Percentiles rank a stretch among this genome's conserved stretches.
Conservation (phyloP, 2,113 vertebrate genomes). For the Laticauda colubrina region DNA sequence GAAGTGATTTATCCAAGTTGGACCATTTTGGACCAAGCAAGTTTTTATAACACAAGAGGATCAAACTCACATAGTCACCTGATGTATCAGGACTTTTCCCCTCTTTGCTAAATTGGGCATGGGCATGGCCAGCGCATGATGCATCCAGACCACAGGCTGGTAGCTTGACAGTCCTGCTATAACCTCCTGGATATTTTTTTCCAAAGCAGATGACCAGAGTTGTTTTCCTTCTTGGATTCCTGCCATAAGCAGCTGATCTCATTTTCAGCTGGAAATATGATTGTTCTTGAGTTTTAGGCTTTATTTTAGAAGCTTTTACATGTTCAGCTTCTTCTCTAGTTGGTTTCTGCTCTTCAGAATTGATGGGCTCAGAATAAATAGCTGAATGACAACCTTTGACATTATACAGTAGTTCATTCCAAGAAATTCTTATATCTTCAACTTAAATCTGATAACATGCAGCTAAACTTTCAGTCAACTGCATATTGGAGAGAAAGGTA, state of each 20-base stretch:
- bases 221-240: slow-evolving; percentile 1
- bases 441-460: background rate
- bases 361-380: background rate
- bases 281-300: background rate
- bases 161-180: too few relatives aligned
- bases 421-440: background rate
- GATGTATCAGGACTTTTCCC: too few relatives aligned
- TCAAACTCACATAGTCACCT: too few relatives aligned
- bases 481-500: background rate
- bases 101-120: too few relatives aligned
- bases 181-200: background rate
- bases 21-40: background rate
- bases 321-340: background rate
- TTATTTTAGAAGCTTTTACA: background rate
- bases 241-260: background rate
- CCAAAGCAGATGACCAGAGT: background rate
- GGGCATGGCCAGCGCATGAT: too few relatives aligned
- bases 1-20: background rate
- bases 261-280: background rate
- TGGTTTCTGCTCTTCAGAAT: background rate
- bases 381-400: background rate
- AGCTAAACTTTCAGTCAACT: background rate
- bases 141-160: too few relatives aligned
- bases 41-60: background rate
- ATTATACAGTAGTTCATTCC: background rate